These are phyloP conservation scores for Encarsia formosa DNA, from an alignment of 2,888 invertebrate species.

Conservation along the genomic window DNA sequence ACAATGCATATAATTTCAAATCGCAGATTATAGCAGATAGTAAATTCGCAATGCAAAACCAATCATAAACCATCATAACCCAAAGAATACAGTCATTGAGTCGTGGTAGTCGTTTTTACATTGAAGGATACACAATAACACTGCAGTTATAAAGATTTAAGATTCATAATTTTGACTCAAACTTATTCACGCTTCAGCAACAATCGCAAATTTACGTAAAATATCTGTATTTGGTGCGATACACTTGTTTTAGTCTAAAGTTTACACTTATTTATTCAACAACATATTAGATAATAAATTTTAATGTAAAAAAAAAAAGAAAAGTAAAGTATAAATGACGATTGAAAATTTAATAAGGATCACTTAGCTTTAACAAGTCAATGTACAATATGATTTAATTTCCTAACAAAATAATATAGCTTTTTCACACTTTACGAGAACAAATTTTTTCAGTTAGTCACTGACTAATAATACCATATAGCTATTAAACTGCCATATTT, in stretches of 20 bases:
- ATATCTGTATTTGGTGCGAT: too few species aligned
- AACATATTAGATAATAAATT: constrained; percentile 20
- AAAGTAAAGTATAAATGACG: constrained; percentile 1
- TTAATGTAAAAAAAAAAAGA: constrained; percentile 16
- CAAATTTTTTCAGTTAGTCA: constrained; percentile 23
- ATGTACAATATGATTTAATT: constrained; percentile 20
- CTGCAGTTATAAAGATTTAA: too few species aligned
- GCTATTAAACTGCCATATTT: too few species aligned
- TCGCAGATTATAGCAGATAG: constrained; percentile 17
- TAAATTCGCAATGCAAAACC: constrained; percentile 16
- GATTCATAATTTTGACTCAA: too few species aligned
- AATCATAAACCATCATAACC: constrained; percentile 12
- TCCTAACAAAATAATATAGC: constrained; percentile 20
- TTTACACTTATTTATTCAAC: too few species aligned
- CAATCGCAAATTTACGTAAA: too few species aligned
- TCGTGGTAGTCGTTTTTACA: too few species aligned
- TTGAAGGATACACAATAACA: too few species aligned
- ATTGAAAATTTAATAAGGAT: constrained; percentile 19
- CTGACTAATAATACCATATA: constrained; percentile 21
- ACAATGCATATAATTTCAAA: constrained; percentile 24
- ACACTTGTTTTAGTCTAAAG: too few species aligned
- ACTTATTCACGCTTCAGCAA: too few species aligned
- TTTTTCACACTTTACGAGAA: constrained; percentile 14
- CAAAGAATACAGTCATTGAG: too few species aligned
- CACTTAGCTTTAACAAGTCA: constrained; percentile 23